Conservation (phyloP, 2,113 vertebrate genomes). For the Daubentonia madagascariensis region DNA sequence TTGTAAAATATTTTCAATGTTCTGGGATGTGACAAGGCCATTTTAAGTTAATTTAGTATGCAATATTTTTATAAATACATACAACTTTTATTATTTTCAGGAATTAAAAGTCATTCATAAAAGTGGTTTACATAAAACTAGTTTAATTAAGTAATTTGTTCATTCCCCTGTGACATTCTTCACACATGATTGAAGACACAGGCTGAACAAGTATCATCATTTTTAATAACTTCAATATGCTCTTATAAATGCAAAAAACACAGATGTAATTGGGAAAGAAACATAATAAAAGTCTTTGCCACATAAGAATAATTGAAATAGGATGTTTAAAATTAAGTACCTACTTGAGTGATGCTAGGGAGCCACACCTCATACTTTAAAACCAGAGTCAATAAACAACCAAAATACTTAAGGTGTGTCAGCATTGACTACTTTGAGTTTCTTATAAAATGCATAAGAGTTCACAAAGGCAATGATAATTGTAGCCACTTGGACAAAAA, state of each 20-base stretch:
- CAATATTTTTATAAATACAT: slow-evolving; percentile 75
- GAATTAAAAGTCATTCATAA: slow-evolving; percentile 82
- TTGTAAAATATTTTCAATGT: slow-evolving; percentile 55
- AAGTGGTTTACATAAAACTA: slow-evolving; percentile 74
- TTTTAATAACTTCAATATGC: slow-evolving; percentile 79
- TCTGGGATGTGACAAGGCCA: slow-evolving; percentile 50
- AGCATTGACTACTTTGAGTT: fast-evolving
- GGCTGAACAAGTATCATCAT: slow-evolving; percentile 74
- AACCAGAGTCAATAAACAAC: slow-evolving; percentile 34
- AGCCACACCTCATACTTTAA: neutral
- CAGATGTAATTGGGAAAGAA: slow-evolving; percentile 47
- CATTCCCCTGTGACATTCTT: slow-evolving; percentile 74
- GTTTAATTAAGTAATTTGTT: slow-evolving; percentile 79
- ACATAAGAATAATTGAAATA: slow-evolving; percentile 57
- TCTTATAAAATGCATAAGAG: neutral
- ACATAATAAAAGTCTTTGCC: slow-evolving; percentile 43
- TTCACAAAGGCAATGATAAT: neutral
- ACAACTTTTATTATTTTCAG: slow-evolving; percentile 77
- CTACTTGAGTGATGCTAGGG: slow-evolving; percentile 22
- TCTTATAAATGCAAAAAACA: slow-evolving; percentile 58
- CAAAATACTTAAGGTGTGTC: neutral
- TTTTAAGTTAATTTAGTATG: slow-evolving; percentile 71
- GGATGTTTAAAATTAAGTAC: slow-evolving; percentile 48
- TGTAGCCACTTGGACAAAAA: neutral
- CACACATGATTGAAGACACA: slow-evolving; percentile 73